These are phyloP conservation scores for Hirtodrosophila histrioides DNA, from an alignment of 2,888 invertebrate genomes.

Conservation along the genomic window DNA sequence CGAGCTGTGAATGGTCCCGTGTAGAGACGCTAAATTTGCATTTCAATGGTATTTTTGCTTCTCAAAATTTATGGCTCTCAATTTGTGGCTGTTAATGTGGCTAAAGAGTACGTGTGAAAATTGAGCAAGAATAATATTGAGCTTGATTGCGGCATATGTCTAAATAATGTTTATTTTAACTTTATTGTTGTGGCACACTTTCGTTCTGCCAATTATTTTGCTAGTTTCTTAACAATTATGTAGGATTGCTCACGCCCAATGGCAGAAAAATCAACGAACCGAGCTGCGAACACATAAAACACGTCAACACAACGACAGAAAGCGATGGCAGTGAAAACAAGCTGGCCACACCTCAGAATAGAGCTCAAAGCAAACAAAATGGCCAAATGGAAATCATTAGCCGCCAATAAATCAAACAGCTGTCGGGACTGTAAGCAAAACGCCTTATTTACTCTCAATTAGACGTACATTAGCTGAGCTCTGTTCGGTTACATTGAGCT, in stretches of 20 bases:
- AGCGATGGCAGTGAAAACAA: no score
- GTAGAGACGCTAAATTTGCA: conserved; percentile 53
- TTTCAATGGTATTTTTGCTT: conserved; percentile 43
- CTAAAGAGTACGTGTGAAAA: conserved; percentile 28
- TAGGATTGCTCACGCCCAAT: no score
- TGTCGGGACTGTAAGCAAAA: conserved; percentile 40
- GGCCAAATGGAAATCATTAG: conserved; percentile 62
- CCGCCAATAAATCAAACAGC: conserved; percentile 67
- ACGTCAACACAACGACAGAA: conserved; percentile 34
- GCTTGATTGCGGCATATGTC: no score
- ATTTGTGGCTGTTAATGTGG: conserved; percentile 44
- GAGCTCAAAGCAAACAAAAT: conserved; percentile 38
- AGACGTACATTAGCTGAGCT: conserved; percentile 59
- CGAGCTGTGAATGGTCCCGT: conserved; percentile 64
- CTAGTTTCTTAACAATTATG: background rate
- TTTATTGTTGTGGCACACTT: background rate
- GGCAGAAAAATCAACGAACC: conserved; percentile 25
- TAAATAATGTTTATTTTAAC: no score
- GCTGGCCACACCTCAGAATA: conserved; percentile 42
- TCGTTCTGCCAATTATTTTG: background rate
- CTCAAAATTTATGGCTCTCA: conserved; percentile 52
- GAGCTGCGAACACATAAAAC: conserved; percentile 51
- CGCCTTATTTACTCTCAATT: conserved; percentile 73
- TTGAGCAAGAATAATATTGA: conserved; percentile 11
- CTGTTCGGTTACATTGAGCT: conserved; percentile 31